Evolutionary conservation across 2,113 vertebrate genomes (phyloP).

Genomic region (Typhlomys cinereus): DNA sequence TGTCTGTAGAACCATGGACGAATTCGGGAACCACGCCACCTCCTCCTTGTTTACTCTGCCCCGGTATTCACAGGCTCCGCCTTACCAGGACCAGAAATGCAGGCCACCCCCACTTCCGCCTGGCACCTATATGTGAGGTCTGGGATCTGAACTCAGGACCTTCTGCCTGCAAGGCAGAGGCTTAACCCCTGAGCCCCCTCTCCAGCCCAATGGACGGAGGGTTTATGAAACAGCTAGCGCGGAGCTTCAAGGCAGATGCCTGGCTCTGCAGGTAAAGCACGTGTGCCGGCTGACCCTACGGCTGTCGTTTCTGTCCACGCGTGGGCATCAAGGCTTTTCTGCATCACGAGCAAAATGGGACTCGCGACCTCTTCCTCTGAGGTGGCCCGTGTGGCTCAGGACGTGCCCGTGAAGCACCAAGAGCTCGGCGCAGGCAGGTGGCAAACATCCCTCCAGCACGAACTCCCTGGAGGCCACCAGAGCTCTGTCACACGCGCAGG

Average conservation of each 20-base stretch:
- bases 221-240: not conserved
- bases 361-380: not conserved
- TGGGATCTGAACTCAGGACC: no score
- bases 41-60: no score
- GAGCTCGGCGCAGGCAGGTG: not conserved
- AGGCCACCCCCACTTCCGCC: no score
- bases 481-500: not conserved
- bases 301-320: not conserved
- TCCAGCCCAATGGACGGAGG: not conserved
- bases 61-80: no score
- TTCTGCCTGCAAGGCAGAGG: no score
- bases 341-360: not conserved
- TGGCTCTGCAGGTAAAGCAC: not conserved
- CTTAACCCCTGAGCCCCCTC: no score
- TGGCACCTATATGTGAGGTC: no score
- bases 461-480: not conserved
- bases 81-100: no score
- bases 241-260: not conserved
- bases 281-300: not conserved
- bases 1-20: no score
- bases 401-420: accelerated
- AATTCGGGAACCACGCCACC: no score
- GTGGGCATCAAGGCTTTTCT: not conserved
- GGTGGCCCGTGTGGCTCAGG: not conserved
- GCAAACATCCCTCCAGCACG: not conserved